Evolutionary conservation across 1,140 invertebrate species (phyloP).

Genomic region (Hylaeus volcanicus): DNA sequence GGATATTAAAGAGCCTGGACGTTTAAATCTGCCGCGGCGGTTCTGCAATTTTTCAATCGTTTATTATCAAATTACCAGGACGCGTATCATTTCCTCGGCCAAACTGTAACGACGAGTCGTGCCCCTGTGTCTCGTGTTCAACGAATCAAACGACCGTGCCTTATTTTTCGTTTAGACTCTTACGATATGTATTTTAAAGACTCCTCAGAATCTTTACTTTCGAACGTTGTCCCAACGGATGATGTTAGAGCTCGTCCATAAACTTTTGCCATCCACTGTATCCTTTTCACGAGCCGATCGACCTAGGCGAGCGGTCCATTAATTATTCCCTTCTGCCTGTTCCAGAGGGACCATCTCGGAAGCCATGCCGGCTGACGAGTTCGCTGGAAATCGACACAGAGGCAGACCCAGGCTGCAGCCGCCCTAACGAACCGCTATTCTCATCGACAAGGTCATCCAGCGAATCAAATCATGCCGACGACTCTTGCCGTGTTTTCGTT

Average conservation of each 20-base stretch:
- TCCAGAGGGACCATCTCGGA: slow-evolving; percentile 67
- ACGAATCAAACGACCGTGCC: too few relatives aligned
- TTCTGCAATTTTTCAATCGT: slow-evolving; percentile 12
- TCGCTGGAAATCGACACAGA: slow-evolving; percentile 56
- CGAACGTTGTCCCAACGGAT: too few relatives aligned
- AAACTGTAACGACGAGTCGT: background rate
- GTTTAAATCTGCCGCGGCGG: background rate
- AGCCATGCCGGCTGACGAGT: slow-evolving; percentile 70
- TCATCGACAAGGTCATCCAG: slow-evolving; percentile 38
- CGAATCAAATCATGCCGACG: slow-evolving; percentile 49
- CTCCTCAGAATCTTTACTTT: too few relatives aligned
- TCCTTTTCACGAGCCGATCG: background rate
- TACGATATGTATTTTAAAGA: too few relatives aligned
- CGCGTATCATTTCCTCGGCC: background rate
- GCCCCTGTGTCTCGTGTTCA: too few relatives aligned
- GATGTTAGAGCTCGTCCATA: too few relatives aligned
- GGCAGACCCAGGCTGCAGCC: slow-evolving; percentile 66
- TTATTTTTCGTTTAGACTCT: too few relatives aligned
- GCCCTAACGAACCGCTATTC: slow-evolving; percentile 63
- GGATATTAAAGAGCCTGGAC: slow-evolving; percentile 21
- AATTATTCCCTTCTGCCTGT: slow-evolving; percentile 63
- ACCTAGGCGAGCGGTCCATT: slow-evolving; percentile 39
- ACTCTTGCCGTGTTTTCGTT: background rate
- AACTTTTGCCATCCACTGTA: too few relatives aligned
- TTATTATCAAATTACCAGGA: slow-evolving; percentile 25